These are phyloP conservation scores for Hetaerina americana DNA, from an alignment of 1,140 invertebrate genomes.

Conservation along the genomic window DNA sequence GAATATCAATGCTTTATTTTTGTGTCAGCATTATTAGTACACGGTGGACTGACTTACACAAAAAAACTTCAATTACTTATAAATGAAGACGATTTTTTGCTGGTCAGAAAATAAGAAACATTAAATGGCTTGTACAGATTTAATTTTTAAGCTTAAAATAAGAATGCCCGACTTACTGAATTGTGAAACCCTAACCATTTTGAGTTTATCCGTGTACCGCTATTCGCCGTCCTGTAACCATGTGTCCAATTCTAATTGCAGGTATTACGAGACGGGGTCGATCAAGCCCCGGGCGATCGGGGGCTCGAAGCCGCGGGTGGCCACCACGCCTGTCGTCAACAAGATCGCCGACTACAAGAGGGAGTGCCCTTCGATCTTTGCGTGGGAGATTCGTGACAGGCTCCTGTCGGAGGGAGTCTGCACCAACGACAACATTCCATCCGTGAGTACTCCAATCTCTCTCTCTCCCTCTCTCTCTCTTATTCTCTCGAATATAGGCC, in stretches of 20 bases:
- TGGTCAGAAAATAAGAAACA: too few relatives aligned
- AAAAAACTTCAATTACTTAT: too few relatives aligned
- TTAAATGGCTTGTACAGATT: too few relatives aligned
- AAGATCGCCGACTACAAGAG: constrained; percentile 93
- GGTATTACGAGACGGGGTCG: constrained; percentile 97
- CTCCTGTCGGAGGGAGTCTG: constrained; percentile 92
- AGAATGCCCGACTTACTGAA: too few relatives aligned
- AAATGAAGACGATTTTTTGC: too few relatives aligned
- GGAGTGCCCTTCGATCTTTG: constrained; percentile 95
- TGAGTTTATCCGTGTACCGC: too few relatives aligned
- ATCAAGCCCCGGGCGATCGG: constrained; percentile 92
- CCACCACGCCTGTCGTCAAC: constrained; percentile 83
- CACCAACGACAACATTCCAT: constrained; percentile 98
- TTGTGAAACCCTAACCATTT: too few relatives aligned
- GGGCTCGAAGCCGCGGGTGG: constrained; percentile 90
- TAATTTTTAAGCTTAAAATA: too few relatives aligned
- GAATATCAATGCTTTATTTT: too few relatives aligned
- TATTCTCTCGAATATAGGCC: neutral
- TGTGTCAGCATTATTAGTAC: too few relatives aligned
- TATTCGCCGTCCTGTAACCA: neutral
- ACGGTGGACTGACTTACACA: too few relatives aligned
- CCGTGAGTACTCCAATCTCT: constrained; percentile 91
- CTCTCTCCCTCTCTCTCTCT: constrained; percentile 12
- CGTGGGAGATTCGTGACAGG: constrained; percentile 94
- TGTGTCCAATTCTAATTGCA: too few relatives aligned